A percentile compares a stretch with the other conserved stretches of the same genome.
Evolutionary conservation across 2,888 invertebrate genomes (phyloP).

Genomic region (Nineta flava): DNA sequence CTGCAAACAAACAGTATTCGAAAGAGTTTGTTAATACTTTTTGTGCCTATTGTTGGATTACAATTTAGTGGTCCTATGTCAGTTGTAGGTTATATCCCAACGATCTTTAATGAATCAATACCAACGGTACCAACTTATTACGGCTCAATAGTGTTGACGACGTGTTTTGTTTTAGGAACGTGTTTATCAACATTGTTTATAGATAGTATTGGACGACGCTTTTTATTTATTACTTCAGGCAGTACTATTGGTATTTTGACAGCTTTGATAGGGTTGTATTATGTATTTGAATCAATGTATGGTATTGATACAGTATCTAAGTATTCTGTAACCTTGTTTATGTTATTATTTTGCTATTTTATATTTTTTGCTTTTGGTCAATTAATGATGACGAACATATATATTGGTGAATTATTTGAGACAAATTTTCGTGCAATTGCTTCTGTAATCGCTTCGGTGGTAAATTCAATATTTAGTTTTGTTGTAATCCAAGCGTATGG

Average conservation of each 20-base stretch:
- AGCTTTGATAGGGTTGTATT: too few species aligned
- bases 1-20: conserved; percentile 10
- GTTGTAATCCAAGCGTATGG: conserved; percentile 34
- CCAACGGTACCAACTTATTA: too few species aligned
- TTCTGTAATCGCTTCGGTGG: conserved; percentile 29
- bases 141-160: too few species aligned
- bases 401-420: conserved; percentile 39
- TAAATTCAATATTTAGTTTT: conserved; percentile 35
- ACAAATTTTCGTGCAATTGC: conserved; percentile 33
- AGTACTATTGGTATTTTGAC: not conserved
- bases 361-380: conserved; percentile 28
- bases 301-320: not conserved
- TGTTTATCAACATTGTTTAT: not conserved
- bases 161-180: not conserved
- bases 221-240: not conserved
- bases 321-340: not conserved
- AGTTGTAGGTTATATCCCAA: too few species aligned
- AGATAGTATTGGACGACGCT: not conserved
- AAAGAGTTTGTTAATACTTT: conserved; percentile 31
- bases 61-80: conserved; percentile 33
- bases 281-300: too few species aligned
- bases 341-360: not conserved
- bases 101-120: too few species aligned
- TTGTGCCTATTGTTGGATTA: conserved; percentile 36
- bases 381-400: conserved; percentile 35